Conservation (phyloP, 2,888 invertebrate species). For the Nemoura dubitans region DNA sequence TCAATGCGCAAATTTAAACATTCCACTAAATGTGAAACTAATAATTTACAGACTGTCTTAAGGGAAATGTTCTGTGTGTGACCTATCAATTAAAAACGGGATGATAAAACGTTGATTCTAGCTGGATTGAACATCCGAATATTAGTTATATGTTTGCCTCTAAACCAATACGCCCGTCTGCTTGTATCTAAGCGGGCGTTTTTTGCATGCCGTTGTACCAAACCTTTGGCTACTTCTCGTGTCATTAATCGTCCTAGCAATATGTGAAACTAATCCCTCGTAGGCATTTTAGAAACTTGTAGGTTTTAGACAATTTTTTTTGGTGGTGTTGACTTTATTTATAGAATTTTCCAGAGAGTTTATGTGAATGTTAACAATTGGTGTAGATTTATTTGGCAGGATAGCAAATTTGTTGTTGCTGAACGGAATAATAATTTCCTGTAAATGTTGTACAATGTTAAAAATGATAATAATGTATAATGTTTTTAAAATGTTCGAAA, state of each 20-base stretch:
- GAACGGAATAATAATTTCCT: not conserved
- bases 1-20: slow-evolving; percentile 32
- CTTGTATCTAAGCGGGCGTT: not conserved
- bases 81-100: not conserved
- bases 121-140: slow-evolving; percentile 10
- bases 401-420: slow-evolving; percentile 17
- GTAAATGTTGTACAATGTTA: slow-evolving; percentile 24
- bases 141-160: not conserved
- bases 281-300: not conserved
- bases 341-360: slow-evolving; percentile 9
- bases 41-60: slow-evolving; percentile 23
- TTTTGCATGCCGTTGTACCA: slow-evolving; percentile 32
- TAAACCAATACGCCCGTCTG: not conserved
- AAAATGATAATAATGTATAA: not conserved
- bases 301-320: slow-evolving; percentile 32
- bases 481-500: not conserved
- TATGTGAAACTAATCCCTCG: slow-evolving; percentile 15
- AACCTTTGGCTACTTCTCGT: slow-evolving; percentile 13
- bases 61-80: not conserved
- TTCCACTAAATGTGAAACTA: slow-evolving; percentile 32
- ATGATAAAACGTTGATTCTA: not conserved
- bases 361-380: slow-evolving; percentile 24
- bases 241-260: slow-evolving; percentile 21
- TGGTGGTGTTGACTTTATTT: slow-evolving; percentile 41
- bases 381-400: slow-evolving; percentile 33